Evolutionary conservation across 2,113 vertebrate genomes (phyloP).

Genomic region (Xenopus laevis): DNA sequence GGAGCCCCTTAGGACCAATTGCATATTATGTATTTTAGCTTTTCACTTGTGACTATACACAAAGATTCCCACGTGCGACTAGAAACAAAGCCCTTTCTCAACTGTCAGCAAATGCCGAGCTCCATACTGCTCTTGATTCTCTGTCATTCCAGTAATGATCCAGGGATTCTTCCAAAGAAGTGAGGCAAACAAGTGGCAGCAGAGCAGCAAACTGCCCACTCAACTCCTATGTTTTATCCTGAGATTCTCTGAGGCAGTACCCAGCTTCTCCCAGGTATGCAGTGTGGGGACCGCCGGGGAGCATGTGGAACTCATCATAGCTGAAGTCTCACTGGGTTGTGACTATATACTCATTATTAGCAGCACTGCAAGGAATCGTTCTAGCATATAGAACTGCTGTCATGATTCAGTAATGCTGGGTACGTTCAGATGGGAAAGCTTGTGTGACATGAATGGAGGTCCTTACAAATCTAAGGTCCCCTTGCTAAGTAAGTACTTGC

Average conservation of each 20-base stretch:
- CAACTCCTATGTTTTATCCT: constrained; percentile 22
- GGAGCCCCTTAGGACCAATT: too few relatives aligned
- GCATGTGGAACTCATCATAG: background rate
- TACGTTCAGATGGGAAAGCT: background rate
- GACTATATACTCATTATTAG: background rate
- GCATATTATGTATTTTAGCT: too few relatives aligned
- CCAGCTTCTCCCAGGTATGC: background rate
- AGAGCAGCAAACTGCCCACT: constrained; percentile 13
- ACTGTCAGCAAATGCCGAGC: background rate
- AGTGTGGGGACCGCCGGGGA: background rate
- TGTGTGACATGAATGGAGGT: too few relatives aligned
- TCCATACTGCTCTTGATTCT: background rate
- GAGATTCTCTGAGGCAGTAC: background rate
- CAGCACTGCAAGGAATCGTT: background rate
- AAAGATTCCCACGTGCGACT: too few relatives aligned
- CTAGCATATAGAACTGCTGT: background rate
- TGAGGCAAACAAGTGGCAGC: constrained; percentile 16
- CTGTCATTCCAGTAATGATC: constrained; percentile 25
- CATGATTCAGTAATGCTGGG: background rate
- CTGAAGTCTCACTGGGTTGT: background rate
- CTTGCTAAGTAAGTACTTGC: too few relatives aligned
- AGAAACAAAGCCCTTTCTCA: too few relatives aligned
- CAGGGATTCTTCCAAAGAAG: constrained; percentile 1
- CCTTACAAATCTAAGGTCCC: too few relatives aligned
- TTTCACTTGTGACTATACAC: too few relatives aligned